Evolutionary conservation across 2,113 vertebrate genomes (phyloP).

Genomic region (Silurus glanis): DNA sequence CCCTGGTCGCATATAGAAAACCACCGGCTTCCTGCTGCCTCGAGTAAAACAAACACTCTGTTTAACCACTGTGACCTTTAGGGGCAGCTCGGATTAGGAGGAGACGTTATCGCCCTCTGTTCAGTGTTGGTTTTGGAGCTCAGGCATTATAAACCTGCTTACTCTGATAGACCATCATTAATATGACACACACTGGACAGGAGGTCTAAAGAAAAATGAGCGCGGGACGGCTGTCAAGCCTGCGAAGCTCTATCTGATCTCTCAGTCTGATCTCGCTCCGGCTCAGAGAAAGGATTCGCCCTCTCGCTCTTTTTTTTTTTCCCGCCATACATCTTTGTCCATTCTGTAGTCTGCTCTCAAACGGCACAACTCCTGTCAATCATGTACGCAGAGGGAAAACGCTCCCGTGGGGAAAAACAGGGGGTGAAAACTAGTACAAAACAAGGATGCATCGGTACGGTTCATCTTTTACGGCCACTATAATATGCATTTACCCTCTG

Average conservation of each 20-base stretch:
- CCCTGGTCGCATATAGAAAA: background rate
- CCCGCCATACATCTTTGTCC: background rate
- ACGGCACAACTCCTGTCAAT: constrained; percentile 37
- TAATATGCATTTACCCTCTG: background rate
- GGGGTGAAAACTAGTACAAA: background rate
- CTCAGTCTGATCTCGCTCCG: constrained; percentile 25
- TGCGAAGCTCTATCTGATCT: constrained; percentile 35
- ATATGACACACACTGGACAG: constrained; percentile 26
- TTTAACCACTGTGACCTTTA: constrained; percentile 46
- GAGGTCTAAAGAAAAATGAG: constrained; percentile 43
- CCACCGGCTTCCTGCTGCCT: background rate
- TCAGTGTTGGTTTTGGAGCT: constrained; percentile 52
- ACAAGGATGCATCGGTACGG: too few relatives aligned
- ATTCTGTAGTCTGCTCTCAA: constrained; percentile 9
- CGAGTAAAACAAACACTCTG: constrained; percentile 7
- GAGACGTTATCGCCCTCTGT: constrained; percentile 44
- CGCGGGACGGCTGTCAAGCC: constrained; percentile 35
- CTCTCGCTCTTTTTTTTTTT: background rate
- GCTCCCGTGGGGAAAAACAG: background rate
- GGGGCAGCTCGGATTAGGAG: constrained; percentile 20
- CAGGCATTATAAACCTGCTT: constrained; percentile 37
- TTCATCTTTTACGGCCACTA: background rate
- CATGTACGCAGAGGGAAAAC: constrained; percentile 2
- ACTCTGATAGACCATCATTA: constrained; percentile 36
- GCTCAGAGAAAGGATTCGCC: constrained; percentile 39